These are phyloP conservation scores for Eurypyga helias DNA, from an alignment of 2,113 vertebrate genomes.

Conservation along the genomic window DNA sequence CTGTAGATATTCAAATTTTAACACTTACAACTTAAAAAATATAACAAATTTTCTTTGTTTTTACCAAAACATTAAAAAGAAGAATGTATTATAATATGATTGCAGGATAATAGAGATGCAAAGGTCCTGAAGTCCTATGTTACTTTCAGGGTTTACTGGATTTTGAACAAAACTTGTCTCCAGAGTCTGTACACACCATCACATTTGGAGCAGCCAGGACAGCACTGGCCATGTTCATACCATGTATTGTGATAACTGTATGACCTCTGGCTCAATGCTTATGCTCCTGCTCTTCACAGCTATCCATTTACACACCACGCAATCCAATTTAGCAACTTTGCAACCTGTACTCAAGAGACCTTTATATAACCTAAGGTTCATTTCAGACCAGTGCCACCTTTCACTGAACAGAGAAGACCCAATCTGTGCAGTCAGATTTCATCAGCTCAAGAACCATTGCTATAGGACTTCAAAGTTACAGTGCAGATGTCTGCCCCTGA, in stretches of 20 bases:
- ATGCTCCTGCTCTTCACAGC: rapidly evolving
- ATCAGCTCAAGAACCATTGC: not conserved
- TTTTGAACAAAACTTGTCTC: not conserved
- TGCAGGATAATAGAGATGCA: not conserved
- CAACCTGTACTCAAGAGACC: not conserved
- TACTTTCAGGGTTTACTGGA: not conserved
- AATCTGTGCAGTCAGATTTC: not conserved
- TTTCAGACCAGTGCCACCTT: not conserved
- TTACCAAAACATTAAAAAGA: not conserved
- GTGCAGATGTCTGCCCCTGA: not conserved
- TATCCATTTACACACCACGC: not conserved
- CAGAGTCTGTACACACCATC: not conserved
- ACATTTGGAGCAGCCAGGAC: not conserved
- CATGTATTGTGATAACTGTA: rapidly evolving
- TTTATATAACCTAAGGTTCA: not conserved
- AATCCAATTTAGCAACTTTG: not conserved
- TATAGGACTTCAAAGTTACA: not conserved
- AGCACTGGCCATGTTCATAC: not conserved
- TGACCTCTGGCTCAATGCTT: not conserved
- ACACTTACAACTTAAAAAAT: not conserved
- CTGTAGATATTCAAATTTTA: not conserved
- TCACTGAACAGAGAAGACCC: not conserved
- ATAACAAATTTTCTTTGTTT: not conserved
- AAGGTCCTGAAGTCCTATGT: not conserved
- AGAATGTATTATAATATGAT: not conserved